Conservation (phyloP, 2,888 invertebrate genomes). For the Trissolcus japonicus region DNA sequence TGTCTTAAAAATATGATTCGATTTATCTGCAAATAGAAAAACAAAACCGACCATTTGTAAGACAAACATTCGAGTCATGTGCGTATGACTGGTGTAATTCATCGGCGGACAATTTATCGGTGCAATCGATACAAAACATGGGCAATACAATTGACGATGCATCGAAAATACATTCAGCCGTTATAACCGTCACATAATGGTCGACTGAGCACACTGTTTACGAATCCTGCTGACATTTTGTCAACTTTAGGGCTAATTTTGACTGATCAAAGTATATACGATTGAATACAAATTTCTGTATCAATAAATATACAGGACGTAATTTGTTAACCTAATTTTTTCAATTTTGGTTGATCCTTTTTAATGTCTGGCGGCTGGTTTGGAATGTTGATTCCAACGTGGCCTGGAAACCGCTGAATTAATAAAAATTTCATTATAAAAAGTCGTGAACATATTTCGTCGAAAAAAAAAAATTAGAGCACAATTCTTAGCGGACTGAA, state of each 20-base stretch:
- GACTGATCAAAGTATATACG: conserved; percentile 7
- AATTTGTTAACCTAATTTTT: conserved; percentile 20
- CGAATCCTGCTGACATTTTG: conserved; percentile 17
- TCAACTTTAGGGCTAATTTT: conserved; percentile 16
- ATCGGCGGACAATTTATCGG: conserved; percentile 31
- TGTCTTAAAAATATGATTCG: no score
- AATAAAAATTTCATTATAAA: no score
- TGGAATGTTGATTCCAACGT: no score
- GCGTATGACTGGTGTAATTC: conserved; percentile 17
- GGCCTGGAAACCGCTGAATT: no score
- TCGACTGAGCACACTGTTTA: conserved; percentile 3
- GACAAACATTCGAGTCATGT: conserved; percentile 11
- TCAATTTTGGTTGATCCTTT: no score
- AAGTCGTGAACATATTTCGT: background rate
- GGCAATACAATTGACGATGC: conserved; percentile 23
- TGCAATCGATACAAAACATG: conserved; percentile 28
- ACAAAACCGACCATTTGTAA: background rate
- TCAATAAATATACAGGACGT: background rate
- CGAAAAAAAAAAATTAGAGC: background rate
- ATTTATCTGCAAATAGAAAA: background rate
- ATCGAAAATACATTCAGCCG: conserved; percentile 27
- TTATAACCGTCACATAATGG: conserved; percentile 18
- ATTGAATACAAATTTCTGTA: conserved; percentile 22
- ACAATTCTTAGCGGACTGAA: no score
- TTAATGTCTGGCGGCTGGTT: no score